Evolutionary conservation across 2,797 vertebrate genomes (phyloP), one percentile per base, ranked within the genome.

Genomic region (Delichon dasypus): DNA sequence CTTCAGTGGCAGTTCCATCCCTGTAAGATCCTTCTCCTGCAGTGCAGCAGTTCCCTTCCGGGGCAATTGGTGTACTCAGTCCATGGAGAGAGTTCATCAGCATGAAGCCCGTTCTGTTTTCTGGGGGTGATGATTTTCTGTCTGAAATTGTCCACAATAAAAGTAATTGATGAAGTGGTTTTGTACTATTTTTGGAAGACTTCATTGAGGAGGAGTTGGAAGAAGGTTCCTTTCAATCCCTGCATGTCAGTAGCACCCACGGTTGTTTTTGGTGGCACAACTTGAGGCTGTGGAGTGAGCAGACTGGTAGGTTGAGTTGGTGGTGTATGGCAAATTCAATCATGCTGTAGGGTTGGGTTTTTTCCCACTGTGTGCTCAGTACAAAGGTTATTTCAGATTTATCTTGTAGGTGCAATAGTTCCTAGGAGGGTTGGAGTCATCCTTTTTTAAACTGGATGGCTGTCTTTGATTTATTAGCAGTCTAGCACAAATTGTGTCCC

Each of bases 371-470:
- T 8, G 5, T 38, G 32, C 81, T 94, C 15, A 22, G 34, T 38
- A 64, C 57, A 75, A 25, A 83, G 22, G 61, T 72, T 94, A 61
- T 68, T 91, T 93, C 79, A 81, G 68, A 50, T 84, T 66, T 88
- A 13, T 77, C 23, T 85, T 77, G 42, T 64, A 47, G 42, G 73
- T 90, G 47, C 53, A 54, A 4, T 54, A 50, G 75, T 47, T 89
- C 36, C 64, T 65, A 30, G 2, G 32, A 67, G 50, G 40, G 3
- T 32, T 85, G 75, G 61, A 44, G 32, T 51, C 1, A 83, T 89
- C 34, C 10, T 36, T 75, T 76, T 87, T 45, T 51, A 23, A 70
- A 5, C 5, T 67, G 32, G 44, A 47, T 84, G 32, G 9, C 57
- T 72, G 42, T 74, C 48, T 48, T 85, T 51, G 64, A 36, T 60